These are phyloP conservation scores for Cerceris rybyensis DNA, from an alignment of 2,888 invertebrate species.

Conservation along the genomic window DNA sequence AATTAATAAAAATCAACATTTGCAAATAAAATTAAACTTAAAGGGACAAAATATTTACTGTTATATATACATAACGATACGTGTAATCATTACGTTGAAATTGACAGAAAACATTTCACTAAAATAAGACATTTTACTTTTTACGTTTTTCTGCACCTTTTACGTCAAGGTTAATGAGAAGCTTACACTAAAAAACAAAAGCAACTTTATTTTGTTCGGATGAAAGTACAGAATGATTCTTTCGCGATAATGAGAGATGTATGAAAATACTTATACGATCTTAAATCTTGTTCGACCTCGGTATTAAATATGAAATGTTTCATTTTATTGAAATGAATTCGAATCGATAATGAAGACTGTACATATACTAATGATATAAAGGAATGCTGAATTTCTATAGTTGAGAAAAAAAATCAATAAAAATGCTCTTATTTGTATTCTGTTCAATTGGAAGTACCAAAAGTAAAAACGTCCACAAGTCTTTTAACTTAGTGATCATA, in stretches of 20 bases:
- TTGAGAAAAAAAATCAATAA: constrained; percentile 11
- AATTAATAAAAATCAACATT: constrained; percentile 12
- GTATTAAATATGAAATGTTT: constrained; percentile 1
- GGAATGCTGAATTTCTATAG: constrained; percentile 32
- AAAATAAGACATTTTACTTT: constrained; percentile 9
- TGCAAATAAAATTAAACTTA: background rate
- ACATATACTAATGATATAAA: constrained; percentile 11
- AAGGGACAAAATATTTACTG: background rate
- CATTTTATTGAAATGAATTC: background rate
- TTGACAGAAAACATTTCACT: constrained; percentile 2
- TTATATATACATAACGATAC: constrained; percentile 7
- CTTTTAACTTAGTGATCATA: constrained; percentile 17
- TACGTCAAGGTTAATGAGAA: constrained; percentile 32
- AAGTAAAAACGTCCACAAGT: constrained; percentile 33
- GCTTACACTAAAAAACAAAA: constrained; percentile 35
- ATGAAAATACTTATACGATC: constrained; percentile 35
- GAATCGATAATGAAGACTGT: constrained; percentile 10
- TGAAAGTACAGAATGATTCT: constrained; percentile 17
- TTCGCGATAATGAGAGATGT: constrained; percentile 32
- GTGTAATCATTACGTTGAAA: constrained; percentile 12
- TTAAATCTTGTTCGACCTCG: constrained; percentile 16
- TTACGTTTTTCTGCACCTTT: constrained; percentile 8
- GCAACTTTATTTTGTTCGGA: constrained; percentile 37
- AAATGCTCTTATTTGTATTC: constrained; percentile 1
- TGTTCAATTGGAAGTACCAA: constrained; percentile 24